These are phyloP conservation scores for Drosophila melanica DNA, from an alignment of 1,140 invertebrate genomes.

Conservation along the genomic window DNA sequence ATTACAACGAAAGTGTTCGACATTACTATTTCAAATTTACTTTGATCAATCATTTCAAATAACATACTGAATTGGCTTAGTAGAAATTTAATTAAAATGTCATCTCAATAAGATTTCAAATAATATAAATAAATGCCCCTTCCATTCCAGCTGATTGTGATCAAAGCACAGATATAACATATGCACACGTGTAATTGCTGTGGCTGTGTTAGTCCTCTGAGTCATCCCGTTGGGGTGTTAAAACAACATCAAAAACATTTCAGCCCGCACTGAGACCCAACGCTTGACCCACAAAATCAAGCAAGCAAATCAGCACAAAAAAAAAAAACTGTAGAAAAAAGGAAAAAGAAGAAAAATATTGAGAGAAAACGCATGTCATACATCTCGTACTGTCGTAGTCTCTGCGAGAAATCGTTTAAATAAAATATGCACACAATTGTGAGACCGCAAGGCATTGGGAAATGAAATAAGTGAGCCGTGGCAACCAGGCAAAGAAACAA, in stretches of 20 bases:
- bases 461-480: conserved; percentile 74
- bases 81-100: conserved; percentile 9
- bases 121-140: background rate
- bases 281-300: conserved; percentile 65
- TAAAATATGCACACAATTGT: conserved; percentile 70
- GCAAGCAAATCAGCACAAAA: conserved; percentile 53
- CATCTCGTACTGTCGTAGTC: conserved; percentile 2
- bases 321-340: background rate
- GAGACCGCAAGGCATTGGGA: conserved; percentile 54
- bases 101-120: background rate
- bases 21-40: too few species aligned
- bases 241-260: conserved; percentile 36
- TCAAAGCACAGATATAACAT: background rate
- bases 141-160: background rate
- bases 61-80: background rate
- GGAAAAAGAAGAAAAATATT: background rate
- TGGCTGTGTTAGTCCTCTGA: conserved; percentile 11
- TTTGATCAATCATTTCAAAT: background rate
- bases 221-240: conserved; percentile 18
- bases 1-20: too few species aligned
- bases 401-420: conserved; percentile 43
- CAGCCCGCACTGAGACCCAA: conserved; percentile 28
- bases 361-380: conserved; percentile 53
- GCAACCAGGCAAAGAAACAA: conserved; percentile 29
- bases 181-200: conserved; percentile 33